phyloP scores from a whole-genome alignment of 92 coral and sea anemone genomes.

The Palythoa heliodiscus region DNA sequence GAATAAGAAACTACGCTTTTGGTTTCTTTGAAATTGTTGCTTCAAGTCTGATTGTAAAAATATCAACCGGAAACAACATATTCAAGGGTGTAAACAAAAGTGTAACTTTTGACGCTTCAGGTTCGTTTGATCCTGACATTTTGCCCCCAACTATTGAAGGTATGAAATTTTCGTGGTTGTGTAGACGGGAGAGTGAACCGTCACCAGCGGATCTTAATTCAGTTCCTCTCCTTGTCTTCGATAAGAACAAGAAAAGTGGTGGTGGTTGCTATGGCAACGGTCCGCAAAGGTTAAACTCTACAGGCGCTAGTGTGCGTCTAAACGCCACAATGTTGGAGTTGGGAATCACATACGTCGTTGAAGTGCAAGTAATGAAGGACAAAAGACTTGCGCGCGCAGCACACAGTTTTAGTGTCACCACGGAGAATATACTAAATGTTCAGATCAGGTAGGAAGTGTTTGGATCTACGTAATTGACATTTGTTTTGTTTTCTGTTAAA shows the following conservation, averaged over 20 bases:
- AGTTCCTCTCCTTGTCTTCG: neutral
- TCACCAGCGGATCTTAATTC: neutral
- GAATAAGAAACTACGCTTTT: constrained; percentile 29
- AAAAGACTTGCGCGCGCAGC: constrained; percentile 15
- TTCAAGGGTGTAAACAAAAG: constrained; percentile 16
- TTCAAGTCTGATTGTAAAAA: constrained; percentile 5
- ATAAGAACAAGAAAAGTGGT: neutral
- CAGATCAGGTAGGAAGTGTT: constrained; percentile 2
- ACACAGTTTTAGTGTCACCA: constrained; percentile 2
- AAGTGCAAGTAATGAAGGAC: constrained; percentile 16
- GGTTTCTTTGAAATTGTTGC: constrained; percentile 37
- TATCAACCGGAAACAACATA: neutral
- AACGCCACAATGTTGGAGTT: neutral
- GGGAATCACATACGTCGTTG: constrained; percentile 26
- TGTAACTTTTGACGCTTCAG: constrained; percentile 23
- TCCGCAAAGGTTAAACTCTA: constrained; percentile 27
- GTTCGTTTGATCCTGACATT: constrained; percentile 36
- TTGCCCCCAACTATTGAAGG: constrained; percentile 24
- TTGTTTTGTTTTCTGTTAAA: neutral
- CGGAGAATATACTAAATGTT: neutral
- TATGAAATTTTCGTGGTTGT: constrained; percentile 26
- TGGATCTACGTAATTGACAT: neutral
- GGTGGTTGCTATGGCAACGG: constrained; percentile 47
- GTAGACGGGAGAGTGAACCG: constrained; percentile 13
- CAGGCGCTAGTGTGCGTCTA: neutral